phyloP scores from a whole-genome alignment of 2,888 invertebrate genomes.

The Aleiodes leptofemur region DNA sequence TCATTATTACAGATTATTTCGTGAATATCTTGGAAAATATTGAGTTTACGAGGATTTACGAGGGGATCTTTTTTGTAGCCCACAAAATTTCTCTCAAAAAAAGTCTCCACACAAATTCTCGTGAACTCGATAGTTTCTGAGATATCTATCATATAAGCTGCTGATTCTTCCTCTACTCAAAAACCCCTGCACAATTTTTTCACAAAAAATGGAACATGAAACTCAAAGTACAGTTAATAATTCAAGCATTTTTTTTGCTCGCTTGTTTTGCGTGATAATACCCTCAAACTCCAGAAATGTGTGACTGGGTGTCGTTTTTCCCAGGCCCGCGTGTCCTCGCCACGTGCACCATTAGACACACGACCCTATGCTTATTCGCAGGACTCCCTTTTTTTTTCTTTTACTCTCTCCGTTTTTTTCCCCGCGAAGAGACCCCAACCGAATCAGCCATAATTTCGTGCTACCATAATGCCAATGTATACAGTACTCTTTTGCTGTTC shows the following conservation, averaged over 20 bases:
- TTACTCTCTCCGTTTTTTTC: not conserved
- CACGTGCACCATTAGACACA: conserved; percentile 33
- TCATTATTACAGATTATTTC: too few species aligned
- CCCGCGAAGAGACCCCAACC: not conserved
- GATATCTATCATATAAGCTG: not conserved
- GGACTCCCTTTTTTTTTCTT: conserved; percentile 11
- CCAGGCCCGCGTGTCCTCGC: not conserved
- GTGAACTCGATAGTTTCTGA: not conserved
- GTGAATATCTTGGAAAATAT: too few species aligned
- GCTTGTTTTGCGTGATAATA: not conserved
- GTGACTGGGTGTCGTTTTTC: conserved; percentile 27
- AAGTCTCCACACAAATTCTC: too few species aligned
- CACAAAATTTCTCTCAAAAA: too few species aligned
- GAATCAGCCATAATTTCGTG: conserved; percentile 22
- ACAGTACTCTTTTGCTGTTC: conserved; percentile 16
- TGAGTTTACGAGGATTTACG: too few species aligned
- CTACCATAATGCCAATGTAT: not conserved
- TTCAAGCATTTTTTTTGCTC: too few species aligned
- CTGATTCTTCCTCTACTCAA: too few species aligned
- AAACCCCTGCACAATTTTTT: too few species aligned
- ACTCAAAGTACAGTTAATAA: too few species aligned
- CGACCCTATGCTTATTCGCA: conserved; percentile 13
- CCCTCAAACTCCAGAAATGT: conserved; percentile 27
- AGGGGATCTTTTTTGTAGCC: too few species aligned
- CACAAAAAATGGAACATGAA: too few species aligned